Percentiles rank a stretch among this genome's conserved stretches.
Conservation (phyloP, 2,797 vertebrate genomes). For the Arnoldichthys spilopterus region DNA sequence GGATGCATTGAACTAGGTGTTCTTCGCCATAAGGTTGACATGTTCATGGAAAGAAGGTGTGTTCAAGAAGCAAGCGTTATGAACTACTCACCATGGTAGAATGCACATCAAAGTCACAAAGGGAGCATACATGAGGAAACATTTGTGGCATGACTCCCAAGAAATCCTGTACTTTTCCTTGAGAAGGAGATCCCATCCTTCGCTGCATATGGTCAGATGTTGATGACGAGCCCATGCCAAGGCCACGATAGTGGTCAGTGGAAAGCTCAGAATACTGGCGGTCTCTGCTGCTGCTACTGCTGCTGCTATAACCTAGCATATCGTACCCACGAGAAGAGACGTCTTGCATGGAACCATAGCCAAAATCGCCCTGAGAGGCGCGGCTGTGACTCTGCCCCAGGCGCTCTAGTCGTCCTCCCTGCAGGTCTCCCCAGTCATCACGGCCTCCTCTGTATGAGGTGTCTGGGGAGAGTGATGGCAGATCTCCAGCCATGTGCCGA, state of each 20-base stretch:
- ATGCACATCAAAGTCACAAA: constrained; percentile 84
- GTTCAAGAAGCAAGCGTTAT: constrained; percentile 50
- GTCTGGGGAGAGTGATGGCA: constrained; percentile 68
- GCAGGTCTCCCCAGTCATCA: constrained; percentile 70
- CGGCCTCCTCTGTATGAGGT: constrained; percentile 66
- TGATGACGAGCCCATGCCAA: constrained; percentile 63
- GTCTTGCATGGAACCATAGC: constrained; percentile 72
- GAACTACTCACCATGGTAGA: constrained; percentile 81
- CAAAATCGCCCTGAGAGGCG: constrained; percentile 69
- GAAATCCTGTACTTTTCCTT: constrained; percentile 81
- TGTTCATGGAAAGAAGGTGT: constrained; percentile 49
- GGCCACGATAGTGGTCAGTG: constrained; percentile 68
- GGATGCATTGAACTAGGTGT: constrained; percentile 29
- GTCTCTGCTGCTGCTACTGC: constrained; percentile 66
- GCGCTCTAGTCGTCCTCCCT: constrained; percentile 66
- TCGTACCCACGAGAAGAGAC: constrained; percentile 63
- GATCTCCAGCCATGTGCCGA: constrained; percentile 57
- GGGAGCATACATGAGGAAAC: constrained; percentile 82
- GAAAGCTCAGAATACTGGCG: constrained; percentile 74
- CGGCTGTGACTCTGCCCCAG: constrained; percentile 65
- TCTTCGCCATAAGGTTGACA: constrained; percentile 25
- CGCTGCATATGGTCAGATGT: constrained; percentile 67
- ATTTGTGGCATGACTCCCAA: constrained; percentile 77
- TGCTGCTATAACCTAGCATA: constrained; percentile 64
- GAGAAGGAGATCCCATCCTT: constrained; percentile 75